Base-by-base conservation (phyloP, 2,888 invertebrate genomes). In the Catocala sponsa region DNA sequence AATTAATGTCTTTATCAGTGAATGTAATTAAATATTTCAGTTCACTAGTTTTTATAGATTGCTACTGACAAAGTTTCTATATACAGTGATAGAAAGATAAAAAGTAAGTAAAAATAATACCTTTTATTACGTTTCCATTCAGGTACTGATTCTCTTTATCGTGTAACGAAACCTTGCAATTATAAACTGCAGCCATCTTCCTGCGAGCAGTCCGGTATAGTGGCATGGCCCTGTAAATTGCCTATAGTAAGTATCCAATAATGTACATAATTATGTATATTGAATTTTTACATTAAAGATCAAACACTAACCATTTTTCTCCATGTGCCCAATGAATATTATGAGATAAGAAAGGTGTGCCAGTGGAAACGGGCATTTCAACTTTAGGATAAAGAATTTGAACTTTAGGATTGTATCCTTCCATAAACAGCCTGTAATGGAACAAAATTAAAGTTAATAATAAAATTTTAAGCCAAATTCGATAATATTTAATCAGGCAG, bases 291-390 rank as follows among this genome's bases (percentile, higher is more conserved):
- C 25, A 51, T 13, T 6, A 12, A 11, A 11, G 32, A 6, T 25
- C 25, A 25, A 41, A 13, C 11, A 44, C 11, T 51, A 7, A 93
- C 96, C 97, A 97, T 68, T 95, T 95, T 59, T 96, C 95, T 9
- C 93, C 89, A 79, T 99, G 98, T 66, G 98, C 97, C 98, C 98
- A 98, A 72, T 95, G 95, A n/a, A 98, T 95, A 10, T 97, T 89
- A 9, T 98, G 96, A 0, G 97, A 96, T 25, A 99, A 95, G 95
- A 97, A 96, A 0, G 97, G 97, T 0, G 99, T 99, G 41, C 97
- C 97, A 10, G 97, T 95, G 0, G 98, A 97, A 0, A 99, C 98
- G 0, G 99, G 99, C 80, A 96, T 98, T 56, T 96, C 84, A 0
- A 98, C 91, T 61, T 94, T 88, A 0, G 98, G 97, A 85, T 98